Conservation (phyloP, 2,888 invertebrate genomes). For the Melinaea menophilus region DNA sequence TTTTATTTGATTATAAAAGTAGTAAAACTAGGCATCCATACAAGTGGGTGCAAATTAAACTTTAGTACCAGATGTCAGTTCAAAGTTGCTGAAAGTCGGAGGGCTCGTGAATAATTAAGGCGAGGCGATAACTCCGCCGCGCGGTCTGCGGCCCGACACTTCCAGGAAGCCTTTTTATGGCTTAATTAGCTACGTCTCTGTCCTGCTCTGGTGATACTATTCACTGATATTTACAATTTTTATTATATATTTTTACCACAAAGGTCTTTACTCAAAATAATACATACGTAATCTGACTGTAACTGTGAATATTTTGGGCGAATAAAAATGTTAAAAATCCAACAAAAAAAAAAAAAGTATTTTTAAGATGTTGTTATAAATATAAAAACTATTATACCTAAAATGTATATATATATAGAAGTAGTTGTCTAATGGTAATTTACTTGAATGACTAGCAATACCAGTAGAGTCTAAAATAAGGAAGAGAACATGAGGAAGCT, state of each 20-base stretch:
- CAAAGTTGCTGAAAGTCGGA: conserved; percentile 56
- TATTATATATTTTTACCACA: neutral
- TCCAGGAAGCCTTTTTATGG: conserved; percentile 64
- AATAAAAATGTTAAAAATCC: too few species aligned
- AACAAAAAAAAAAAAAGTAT: too few species aligned
- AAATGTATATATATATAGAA: too few species aligned
- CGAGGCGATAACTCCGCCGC: conserved; percentile 61
- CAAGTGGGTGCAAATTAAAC: conserved; percentile 57
- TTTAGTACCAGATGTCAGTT: conserved; percentile 59
- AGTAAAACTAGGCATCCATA: conserved; percentile 12
- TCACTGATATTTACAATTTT: neutral
- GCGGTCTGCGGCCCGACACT: conserved; percentile 53
- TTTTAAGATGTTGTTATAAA: too few species aligned
- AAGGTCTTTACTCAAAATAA: neutral
- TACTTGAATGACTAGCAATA: conserved; percentile 6
- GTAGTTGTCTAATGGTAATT: too few species aligned
- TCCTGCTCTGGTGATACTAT: conserved; percentile 18
- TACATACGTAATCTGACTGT: neutral
- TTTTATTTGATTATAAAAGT: too few species aligned
- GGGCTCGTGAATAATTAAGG: conserved; percentile 72
- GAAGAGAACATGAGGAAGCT: conserved; percentile 41
- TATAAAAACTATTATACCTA: too few species aligned
- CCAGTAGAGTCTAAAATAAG: conserved; percentile 27
- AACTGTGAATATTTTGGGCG: too few species aligned
- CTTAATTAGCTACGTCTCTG: conserved; percentile 68